A percentile compares a stretch with the other conserved stretches of the same genome.
phyloP scores from a whole-genome alignment of 2,888 invertebrate species.

The Automeris io region DNA sequence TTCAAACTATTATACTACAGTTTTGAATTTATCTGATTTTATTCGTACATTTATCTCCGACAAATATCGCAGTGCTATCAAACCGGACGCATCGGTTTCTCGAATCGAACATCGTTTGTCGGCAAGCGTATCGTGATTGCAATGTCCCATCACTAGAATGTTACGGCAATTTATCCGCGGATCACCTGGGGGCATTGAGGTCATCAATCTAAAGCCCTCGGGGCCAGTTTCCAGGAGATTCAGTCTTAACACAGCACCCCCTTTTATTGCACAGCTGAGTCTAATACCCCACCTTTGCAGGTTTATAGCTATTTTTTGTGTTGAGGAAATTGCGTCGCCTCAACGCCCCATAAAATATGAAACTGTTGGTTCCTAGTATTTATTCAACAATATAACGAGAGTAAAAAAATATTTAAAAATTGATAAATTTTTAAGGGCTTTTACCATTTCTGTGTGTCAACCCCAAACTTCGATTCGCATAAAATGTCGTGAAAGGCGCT shows the following conservation, averaged over 20 bases:
- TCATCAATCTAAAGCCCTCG: slow-evolving; percentile 59
- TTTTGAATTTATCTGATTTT: too few relatives aligned
- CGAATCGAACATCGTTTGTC: not conserved
- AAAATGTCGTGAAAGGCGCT: too few relatives aligned
- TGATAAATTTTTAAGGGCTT: too few relatives aligned
- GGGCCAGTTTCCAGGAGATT: slow-evolving; percentile 52
- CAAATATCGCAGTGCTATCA: not conserved
- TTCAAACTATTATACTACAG: too few relatives aligned
- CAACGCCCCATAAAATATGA: not conserved
- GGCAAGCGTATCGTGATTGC: slow-evolving; percentile 7
- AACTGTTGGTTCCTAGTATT: too few relatives aligned
- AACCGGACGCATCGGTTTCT: not conserved
- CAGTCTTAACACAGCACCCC: slow-evolving; percentile 36
- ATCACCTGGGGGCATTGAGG: slow-evolving; percentile 56
- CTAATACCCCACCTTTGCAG: slow-evolving; percentile 17
- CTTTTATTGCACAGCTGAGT: slow-evolving; percentile 42
- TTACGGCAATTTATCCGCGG: slow-evolving; percentile 28
- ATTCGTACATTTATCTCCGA: too few relatives aligned
- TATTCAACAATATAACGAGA: too few relatives aligned
- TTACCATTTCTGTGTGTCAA: too few relatives aligned
- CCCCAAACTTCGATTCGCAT: too few relatives aligned
- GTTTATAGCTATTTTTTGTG: slow-evolving; percentile 5
- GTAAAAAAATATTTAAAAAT: too few relatives aligned
- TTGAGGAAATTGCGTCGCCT: slow-evolving; percentile 2
- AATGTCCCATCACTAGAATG: slow-evolving; percentile 10